Percentiles rank a stretch among this genome's conserved stretches.
Conservation (phyloP, 1,140 invertebrate genomes). For the Caenorhabditis tropicalis region DNA sequence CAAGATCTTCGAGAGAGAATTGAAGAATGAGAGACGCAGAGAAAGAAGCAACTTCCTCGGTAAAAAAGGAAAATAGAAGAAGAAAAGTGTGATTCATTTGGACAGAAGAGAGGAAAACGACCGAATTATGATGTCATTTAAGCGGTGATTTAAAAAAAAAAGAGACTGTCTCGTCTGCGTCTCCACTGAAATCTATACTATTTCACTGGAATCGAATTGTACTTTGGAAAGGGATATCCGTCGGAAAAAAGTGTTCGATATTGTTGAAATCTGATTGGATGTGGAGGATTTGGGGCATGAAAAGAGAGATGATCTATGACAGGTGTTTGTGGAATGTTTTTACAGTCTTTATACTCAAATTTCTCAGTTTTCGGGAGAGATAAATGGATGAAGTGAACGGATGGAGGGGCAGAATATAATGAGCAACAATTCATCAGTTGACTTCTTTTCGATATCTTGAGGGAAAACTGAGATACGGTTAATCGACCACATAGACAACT, state of each 20-base stretch:
- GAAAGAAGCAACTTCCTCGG: neutral
- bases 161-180: neutral
- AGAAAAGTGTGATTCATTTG: constrained; percentile 1
- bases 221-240: neutral
- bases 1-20: too few species aligned
- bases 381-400: too few species aligned
- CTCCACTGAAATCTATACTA: neutral
- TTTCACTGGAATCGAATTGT: too few species aligned
- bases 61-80: neutral
- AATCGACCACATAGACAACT: too few species aligned
- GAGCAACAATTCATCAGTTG: too few species aligned
- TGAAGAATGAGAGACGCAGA: neutral
- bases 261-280: neutral
- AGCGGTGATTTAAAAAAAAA: constrained; percentile 13
- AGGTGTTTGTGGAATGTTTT: too few species aligned
- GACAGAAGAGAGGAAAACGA: neutral
- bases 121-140: constrained; percentile 27
- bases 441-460: too few species aligned
- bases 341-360: too few species aligned
- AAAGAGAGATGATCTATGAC: too few species aligned
- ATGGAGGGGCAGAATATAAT: too few species aligned
- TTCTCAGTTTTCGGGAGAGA: too few species aligned
- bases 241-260: neutral
- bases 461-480: too few species aligned
- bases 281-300: neutral